Evolutionary conservation across 1,140 invertebrate genomes (phyloP), one percentile per base, ranked within the genome.

Genomic region (Bombus fervidus): DNA sequence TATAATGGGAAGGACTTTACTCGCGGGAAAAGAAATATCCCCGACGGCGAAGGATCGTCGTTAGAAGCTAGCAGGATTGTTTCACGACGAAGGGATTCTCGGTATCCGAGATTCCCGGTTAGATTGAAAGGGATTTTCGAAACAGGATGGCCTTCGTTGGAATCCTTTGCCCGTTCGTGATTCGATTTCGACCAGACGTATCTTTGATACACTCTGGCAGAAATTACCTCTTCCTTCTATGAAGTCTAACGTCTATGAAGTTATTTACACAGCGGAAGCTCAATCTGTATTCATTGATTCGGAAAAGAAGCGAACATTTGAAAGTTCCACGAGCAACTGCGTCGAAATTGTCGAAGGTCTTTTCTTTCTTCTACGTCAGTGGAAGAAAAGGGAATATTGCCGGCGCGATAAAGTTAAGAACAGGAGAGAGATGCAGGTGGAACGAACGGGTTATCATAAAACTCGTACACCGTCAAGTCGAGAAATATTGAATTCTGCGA

Each of bases 71-170:
- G 25, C 15, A 43, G 83, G 76, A 85, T 85, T 85, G 83, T 85
- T 80, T 85, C 41, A 53, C 77, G 83, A 43, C 37, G 47, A 72
- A 53, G 74, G 18, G 34, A 37, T 53, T 10, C 31, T 37, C 25
- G n/a, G 83, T 72, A 84, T 62, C 83, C 68, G 10, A 57, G 83
- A 72, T 80, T 62, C 71, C 39, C 68, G 39, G 76, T 71, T 59
- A 73, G 76, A 85, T 85, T 85, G 76, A 28, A 85, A 64, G 37
- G 68, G 76, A 85, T 85, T 85, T 80, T 85, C 83, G 83, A 62
- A 71, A 62, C 75, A 34, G 76, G 68, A 64, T 59, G 18, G 68
- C 25, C 47, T n/a, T 41, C 31, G 22, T 43, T 15, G 47, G n/a
- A 79, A 78, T 79, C 82, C 75, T 78, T 71, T 78, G 66, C 47